Conservation (phyloP, 2,888 invertebrate genomes). For the Schizotus pectinicornis region DNA sequence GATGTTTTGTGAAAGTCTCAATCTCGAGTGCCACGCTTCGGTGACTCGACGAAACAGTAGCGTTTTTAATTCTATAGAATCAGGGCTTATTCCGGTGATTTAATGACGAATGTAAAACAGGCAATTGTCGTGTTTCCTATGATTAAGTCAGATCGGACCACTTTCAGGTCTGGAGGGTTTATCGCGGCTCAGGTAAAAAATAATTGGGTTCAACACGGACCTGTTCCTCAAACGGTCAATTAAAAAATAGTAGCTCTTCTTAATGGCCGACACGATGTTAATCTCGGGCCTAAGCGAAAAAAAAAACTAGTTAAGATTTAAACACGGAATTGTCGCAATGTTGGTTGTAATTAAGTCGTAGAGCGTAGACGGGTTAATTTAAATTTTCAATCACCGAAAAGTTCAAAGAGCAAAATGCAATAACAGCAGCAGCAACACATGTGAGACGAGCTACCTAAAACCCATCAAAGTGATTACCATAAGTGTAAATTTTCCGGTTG, state of each 20-base stretch:
- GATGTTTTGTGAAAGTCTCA: background rate
- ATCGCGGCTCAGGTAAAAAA: no score
- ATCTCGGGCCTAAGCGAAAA: background rate
- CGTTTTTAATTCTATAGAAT: background rate
- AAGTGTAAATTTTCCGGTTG: no score
- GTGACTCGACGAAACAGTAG: background rate
- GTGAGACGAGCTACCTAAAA: no score
- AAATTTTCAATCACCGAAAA: background rate
- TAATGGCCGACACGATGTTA: slow-evolving; percentile 3
- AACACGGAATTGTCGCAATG: no score
- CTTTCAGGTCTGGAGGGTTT: no score
- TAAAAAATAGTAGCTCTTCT: background rate
- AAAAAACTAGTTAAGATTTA: background rate
- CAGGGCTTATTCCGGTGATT: background rate
- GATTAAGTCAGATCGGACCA: background rate
- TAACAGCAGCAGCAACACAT: no score
- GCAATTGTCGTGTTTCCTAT: background rate
- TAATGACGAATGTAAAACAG: background rate
- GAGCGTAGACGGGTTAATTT: background rate
- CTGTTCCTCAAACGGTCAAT: no score
- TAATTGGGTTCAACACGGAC: no score
- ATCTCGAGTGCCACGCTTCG: background rate
- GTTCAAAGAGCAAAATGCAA: background rate
- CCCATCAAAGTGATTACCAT: no score
- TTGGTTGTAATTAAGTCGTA: background rate